A percentile compares a stretch with the other conserved stretches of the same genome.
Evolutionary conservation across 1,140 invertebrate genomes (phyloP).

Genomic region (Luehdorfia chinensis): DNA sequence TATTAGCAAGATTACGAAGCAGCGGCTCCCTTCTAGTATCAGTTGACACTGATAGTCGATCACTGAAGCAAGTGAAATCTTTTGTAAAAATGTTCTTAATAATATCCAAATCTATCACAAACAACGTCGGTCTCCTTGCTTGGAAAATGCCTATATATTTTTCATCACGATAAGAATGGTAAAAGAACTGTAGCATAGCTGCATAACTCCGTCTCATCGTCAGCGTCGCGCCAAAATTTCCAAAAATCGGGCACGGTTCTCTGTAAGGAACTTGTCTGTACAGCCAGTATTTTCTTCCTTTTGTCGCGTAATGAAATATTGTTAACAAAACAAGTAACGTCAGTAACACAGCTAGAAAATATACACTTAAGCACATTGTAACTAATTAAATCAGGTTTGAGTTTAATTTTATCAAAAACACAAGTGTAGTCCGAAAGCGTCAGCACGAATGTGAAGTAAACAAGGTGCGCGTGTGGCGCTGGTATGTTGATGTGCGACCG

Average conservation of each 20-base stretch:
- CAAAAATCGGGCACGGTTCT: constrained; percentile 67
- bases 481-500: constrained; percentile 24
- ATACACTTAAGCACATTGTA: constrained; percentile 54
- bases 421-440: constrained; percentile 11
- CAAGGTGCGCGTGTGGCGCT: constrained; percentile 34
- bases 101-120: constrained; percentile 68
- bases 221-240: constrained; percentile 64
- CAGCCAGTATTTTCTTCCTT: constrained; percentile 64
- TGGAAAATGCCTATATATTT: constrained; percentile 67
- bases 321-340: constrained; percentile 41
- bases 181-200: constrained; percentile 57
- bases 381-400: constrained; percentile 13
- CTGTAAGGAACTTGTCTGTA: constrained; percentile 55
- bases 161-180: constrained; percentile 47
- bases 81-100: constrained; percentile 69
- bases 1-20: constrained; percentile 62
- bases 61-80: constrained; percentile 69
- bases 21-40: constrained; percentile 66
- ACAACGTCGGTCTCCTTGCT: constrained; percentile 62
- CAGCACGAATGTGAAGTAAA: constrained; percentile 39
- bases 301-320: constrained; percentile 55
- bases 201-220: constrained; percentile 57
- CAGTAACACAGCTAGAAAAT: constrained; percentile 45
- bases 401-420: constrained; percentile 16
- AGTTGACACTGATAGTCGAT: constrained; percentile 60